Conservation (phyloP, 2,888 invertebrate species). For the Tipula vernalis region DNA sequence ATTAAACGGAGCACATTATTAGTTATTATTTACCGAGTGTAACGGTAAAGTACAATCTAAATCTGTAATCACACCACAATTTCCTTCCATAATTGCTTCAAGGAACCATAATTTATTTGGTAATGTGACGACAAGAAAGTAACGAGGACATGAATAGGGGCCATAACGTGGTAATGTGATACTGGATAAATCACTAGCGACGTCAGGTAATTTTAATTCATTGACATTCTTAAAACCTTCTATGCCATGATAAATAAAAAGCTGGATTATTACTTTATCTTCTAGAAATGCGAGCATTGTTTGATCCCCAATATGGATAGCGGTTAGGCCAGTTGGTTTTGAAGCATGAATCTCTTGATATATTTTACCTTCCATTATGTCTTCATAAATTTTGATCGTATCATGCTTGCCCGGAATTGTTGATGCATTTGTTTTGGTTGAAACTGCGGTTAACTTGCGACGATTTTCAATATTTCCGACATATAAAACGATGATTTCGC, state of each 20-base stretch:
- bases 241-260: conserved; percentile 29
- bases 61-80: not conserved
- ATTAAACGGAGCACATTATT: not conserved
- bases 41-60: not conserved
- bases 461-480: conserved; percentile 25
- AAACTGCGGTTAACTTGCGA: conserved; percentile 31
- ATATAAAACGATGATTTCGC: conserved; percentile 28
- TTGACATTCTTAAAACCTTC: conserved; percentile 27
- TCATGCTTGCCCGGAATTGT: conserved; percentile 27
- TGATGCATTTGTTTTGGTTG: conserved; percentile 27
- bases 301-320: conserved; percentile 34
- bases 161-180: not conserved
- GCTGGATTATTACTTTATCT: conserved; percentile 23
- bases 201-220: conserved; percentile 11
- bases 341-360: conserved; percentile 39
- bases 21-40: not conserved
- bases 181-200: not conserved
- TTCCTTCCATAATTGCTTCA: conserved; percentile 6
- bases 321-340: conserved; percentile 37
- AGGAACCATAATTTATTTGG: not conserved
- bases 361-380: conserved; percentile 34
- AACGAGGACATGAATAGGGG: not conserved
- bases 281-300: conserved; percentile 40
- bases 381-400: conserved; percentile 37
- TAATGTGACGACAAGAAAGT: not conserved